Base-by-base conservation (phyloP, 2,797 vertebrate species). In the Acomys russatus region DNA sequence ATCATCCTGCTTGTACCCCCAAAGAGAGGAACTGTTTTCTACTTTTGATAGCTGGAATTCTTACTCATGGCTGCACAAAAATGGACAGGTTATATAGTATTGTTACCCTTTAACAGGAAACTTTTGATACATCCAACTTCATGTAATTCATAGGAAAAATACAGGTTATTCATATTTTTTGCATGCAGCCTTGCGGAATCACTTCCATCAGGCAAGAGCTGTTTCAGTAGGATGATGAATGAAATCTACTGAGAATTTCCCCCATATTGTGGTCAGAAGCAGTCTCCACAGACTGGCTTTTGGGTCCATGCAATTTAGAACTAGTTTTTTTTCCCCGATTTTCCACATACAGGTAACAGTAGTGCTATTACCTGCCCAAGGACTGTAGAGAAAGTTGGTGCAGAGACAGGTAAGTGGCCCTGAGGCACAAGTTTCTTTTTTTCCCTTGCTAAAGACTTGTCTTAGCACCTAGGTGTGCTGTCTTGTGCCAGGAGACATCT, bases 231-330 rank as follows among this genome's bases (percentile, higher is more conserved):
- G 56, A 82, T 91, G 28, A 77, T 95, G 84, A 93, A 82, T 54
- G 35, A 33, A 90, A 80, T 94, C 22, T 91, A 74, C 78, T 92
- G 91, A 82, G 79, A 95, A 94, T 83, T 82, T 90, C 79, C 22
- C 3, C 33, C 49, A 86, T 33, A 70, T 25, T 86, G 25, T 83
- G 78, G 64, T 54, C 74, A 38, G 71, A 90, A 79, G 2, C 79
- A 78, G 38, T 74, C 68, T 73, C 85, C 66, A 68, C 51, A 59
- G 68, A 28, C 14, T 70, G 85, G 22, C 9, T 87, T 96, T 95
- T 71, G 61, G 70, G 87, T 94, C 23, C 77, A 18, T 88, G 70
- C 7, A 76, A 83, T 94, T 89, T 22, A 92, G 76, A 77, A 73
- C 4, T 63, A 85, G 25, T 70, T 54, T 70, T 23, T 44, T 38